Percentiles rank a stretch among this genome's conserved stretches.
phyloP scores from a whole-genome alignment of 2,888 invertebrate species.

The Nezara viridula region DNA sequence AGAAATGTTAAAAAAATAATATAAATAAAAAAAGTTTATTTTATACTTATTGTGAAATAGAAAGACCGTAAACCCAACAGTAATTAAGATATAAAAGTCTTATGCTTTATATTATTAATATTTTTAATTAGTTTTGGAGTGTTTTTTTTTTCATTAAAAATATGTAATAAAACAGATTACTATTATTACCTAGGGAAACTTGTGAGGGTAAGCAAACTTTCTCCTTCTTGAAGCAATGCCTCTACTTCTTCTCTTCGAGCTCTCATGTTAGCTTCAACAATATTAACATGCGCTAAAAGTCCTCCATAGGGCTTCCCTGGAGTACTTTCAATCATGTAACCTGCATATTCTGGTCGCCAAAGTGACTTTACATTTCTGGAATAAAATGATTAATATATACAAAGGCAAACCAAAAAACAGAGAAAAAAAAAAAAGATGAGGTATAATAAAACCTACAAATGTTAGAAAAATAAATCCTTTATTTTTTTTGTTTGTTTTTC shows the following conservation, averaged over 20 bases:
- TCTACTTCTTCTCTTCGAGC: constrained; percentile 88
- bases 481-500: not conserved
- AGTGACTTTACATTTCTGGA: constrained; percentile 82
- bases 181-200: constrained; percentile 86
- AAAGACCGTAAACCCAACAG: not conserved
- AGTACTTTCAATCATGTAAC: constrained; percentile 99
- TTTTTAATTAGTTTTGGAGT: not conserved
- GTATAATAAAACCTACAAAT: no score
- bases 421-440: no score
- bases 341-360: constrained; percentile 98
- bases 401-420: not conserved
- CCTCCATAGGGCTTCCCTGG: constrained; percentile 97
- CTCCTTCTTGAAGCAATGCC: constrained; percentile 81
- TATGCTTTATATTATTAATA: no score
- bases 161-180: not conserved
- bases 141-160: not conserved
- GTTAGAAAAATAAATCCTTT: not conserved
- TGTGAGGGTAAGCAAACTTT: constrained; percentile 90
- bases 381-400: constrained; percentile 56
- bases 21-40: not conserved
- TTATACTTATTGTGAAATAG: not conserved
- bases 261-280: constrained; percentile 98
- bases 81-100: no score
- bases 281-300: constrained; percentile 94
- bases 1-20: not conserved